Conservation (phyloP, 2,797 vertebrate species). For the Rallus crepitans region DNA sequence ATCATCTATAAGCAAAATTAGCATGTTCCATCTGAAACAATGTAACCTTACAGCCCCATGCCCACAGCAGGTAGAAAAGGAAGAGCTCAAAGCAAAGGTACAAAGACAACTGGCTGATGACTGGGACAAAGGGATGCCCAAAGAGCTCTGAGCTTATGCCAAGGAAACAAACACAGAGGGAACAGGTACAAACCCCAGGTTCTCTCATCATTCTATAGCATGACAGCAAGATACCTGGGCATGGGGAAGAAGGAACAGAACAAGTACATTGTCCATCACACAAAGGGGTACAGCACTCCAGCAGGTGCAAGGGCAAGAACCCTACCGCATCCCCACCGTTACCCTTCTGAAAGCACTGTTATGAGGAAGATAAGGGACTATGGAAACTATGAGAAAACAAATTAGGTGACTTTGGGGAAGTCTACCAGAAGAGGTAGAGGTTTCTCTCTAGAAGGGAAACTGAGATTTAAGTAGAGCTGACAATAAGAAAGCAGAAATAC, state of each 20-base stretch:
- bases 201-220: background rate
- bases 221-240: background rate
- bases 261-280: too few species aligned
- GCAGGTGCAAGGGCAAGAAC: background rate
- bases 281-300: background rate
- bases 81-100: background rate
- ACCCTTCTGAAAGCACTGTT: background rate
- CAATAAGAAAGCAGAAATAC: background rate
- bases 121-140: background rate
- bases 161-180: background rate
- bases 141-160: background rate
- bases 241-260: fast-evolving
- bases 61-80: background rate
- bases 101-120: background rate
- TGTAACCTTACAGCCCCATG: background rate
- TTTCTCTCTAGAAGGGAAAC: background rate
- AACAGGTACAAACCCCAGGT: background rate
- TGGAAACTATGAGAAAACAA: background rate
- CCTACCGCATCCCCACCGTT: background rate
- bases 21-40: background rate
- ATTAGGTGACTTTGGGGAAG: background rate
- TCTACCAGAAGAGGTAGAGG: background rate
- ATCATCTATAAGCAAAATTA: background rate
- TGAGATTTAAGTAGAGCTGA: background rate
- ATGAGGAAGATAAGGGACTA: background rate